A percentile compares a stretch with the other conserved stretches of the same genome.
Conservation (phyloP, 1,140 invertebrate genomes). For the Hyles euphorbiae region DNA sequence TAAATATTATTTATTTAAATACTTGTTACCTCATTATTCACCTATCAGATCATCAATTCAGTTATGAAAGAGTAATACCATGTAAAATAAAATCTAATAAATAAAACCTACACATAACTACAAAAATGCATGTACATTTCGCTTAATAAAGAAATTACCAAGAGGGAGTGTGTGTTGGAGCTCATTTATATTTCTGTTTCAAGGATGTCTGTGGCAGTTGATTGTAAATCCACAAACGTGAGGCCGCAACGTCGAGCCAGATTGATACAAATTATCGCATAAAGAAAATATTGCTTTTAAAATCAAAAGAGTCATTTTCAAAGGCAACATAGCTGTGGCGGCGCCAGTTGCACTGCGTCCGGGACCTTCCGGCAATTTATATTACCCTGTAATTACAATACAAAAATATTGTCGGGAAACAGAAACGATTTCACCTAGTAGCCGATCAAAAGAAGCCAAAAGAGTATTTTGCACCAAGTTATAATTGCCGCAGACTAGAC, state of each 20-base stretch:
- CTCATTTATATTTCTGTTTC: slow-evolving; percentile 1
- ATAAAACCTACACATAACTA: too few species aligned
- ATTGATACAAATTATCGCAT: slow-evolving; percentile 57
- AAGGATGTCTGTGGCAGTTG: slow-evolving; percentile 7
- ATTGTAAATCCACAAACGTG: slow-evolving; percentile 14
- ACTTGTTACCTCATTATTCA: too few species aligned
- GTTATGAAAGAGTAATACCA: too few species aligned
- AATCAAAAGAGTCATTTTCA: slow-evolving; percentile 48
- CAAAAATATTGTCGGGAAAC: slow-evolving; percentile 32
- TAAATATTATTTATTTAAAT: too few species aligned
- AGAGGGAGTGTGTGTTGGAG: not conserved
- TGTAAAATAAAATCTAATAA: too few species aligned
- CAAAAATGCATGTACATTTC: too few species aligned
- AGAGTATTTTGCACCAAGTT: not conserved
- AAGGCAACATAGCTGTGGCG: slow-evolving; percentile 26
- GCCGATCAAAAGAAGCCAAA: slow-evolving; percentile 17
- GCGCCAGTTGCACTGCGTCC: slow-evolving; percentile 47
- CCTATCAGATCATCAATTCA: too few species aligned
- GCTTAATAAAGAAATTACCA: too few species aligned
- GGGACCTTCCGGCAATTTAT: slow-evolving; percentile 44
- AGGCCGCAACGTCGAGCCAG: slow-evolving; percentile 52
- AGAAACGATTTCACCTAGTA: slow-evolving; percentile 10
- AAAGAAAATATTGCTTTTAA: slow-evolving; percentile 47
- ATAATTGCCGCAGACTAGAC: slow-evolving; percentile 4
- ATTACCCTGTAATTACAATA: slow-evolving; percentile 57